Evolutionary conservation across 2,113 vertebrate species (phyloP).

Genomic region (Heteronetta atricapilla): DNA sequence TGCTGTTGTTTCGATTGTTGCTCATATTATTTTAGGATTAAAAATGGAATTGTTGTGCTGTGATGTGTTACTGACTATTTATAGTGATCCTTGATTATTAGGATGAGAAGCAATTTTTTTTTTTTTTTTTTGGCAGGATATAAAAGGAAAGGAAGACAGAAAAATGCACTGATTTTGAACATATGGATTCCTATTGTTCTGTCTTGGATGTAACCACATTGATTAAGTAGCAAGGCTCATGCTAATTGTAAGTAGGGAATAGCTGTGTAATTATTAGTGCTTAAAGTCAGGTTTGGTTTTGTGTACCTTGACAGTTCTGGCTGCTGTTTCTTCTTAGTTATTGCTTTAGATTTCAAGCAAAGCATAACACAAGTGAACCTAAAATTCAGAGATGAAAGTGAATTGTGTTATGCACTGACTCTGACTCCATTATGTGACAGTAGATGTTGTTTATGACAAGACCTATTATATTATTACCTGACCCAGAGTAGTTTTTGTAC

Average conservation of each 20-base stretch:
- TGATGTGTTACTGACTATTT: neutral
- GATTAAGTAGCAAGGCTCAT: neutral
- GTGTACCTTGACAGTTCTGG: neutral
- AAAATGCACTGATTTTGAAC: neutral
- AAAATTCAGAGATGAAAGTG: slow-evolving; percentile 5
- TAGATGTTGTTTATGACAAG: neutral
- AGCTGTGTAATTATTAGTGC: neutral
- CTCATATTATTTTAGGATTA: slow-evolving; percentile 11
- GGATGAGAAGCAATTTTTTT: neutral
- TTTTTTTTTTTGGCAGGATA: neutral
- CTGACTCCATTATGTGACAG: neutral
- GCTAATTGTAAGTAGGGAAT: neutral
- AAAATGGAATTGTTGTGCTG: neutral
- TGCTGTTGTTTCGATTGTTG: neutral
- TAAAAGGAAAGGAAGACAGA: neutral
- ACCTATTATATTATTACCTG: neutral
- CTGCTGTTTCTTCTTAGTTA: neutral
- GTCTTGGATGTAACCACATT: neutral
- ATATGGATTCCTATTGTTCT: neutral
- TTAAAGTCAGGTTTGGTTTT: slow-evolving; percentile 1
- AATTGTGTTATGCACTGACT: neutral
- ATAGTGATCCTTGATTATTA: neutral
- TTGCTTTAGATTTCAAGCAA: neutral
- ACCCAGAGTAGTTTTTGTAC: neutral
- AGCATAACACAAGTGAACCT: neutral